Base-by-base conservation (phyloP, 2,113 vertebrate genomes). In the Actinemys pallida region DNA sequence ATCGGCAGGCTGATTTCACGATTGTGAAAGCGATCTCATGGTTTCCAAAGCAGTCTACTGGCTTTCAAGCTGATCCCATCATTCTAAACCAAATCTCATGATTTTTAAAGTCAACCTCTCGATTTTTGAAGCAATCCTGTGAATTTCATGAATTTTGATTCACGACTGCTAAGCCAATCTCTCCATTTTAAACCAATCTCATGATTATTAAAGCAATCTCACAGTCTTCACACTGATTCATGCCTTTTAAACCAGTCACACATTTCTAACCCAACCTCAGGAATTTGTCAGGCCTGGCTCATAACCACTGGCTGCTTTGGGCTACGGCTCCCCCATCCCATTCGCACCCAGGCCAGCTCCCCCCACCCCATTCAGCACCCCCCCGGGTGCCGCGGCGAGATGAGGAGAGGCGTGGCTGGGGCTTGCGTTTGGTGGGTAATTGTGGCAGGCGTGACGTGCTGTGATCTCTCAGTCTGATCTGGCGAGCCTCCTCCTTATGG, bases 321-420 rank as follows among this genome's bases (percentile, higher is more conserved):
- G 6, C 54, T 57, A 25, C 4, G 9, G 56, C 24, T 24, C 35
- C 62, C 62, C 62, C 2, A 35, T 65, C 62, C 62, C 31, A 35
- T 8, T 65, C 14, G 2, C 62, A 65, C 31, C 62, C 35, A 6
- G 31, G 62, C 62, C 16, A 65, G 31, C 31, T 65, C 62, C 31
- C 14, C 31, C 5, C 7, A n/a, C 31, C 31, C 62, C 14, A 65
- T 16, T 65, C 12, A 35, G 31, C 31, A 65, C 35, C 31, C 3
- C 5, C 6, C 14, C 2, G 6, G 62, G 31, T 35, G 31, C 31
- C 2, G 5, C 14, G 7, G 31, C 5, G 14, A n/a, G 14, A 7
- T 35, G 31, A 65, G 62, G 31, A 17, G 62, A 35, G 14, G 62
- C 14, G 7, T 17, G 31, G 31, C 62, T 65, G 14, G 62, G 31